Base-by-base conservation (phyloP, 2,113 vertebrate genomes). In the Cheilinus undulatus region DNA sequence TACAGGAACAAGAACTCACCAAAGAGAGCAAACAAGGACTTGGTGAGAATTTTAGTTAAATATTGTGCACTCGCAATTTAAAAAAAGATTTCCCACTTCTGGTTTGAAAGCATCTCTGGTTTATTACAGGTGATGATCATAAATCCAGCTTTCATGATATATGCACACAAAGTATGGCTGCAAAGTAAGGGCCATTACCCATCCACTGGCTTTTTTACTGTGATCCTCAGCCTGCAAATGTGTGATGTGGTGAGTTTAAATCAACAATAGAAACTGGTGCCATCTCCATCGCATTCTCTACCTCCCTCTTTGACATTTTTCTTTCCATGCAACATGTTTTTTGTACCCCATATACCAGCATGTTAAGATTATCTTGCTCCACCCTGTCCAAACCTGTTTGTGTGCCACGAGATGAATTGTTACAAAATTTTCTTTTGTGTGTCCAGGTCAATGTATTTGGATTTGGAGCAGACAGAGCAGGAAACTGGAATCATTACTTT, bases 151-250 rank as follows among this genome's bases (percentile, higher is more conserved):
- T 85, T 88, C 15, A 83, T 88, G 49, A 76, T 46, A 63, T 82
- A 82, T 7, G 4, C 72, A 19, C 61, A 86, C 36, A 15, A 79
- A 19, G 50, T 0, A 0, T 86, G 83, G 80, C 46, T 84, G 26
- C 1, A 11, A 5, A 46, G 49, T n/a, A 26, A 53, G 7, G 83
- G 75, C 2, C 0, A 5, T 3, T 76, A 83, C 68, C 53, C 58
- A n/a, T 88, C 86, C 30, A 83, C 84, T 40, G 83, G 84, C n/a
- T 81, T 86, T 6, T 28, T 87, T 45, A 42, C 68, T 15, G 19
- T 86, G 28, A 36, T 62, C 12, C 5, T 86, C 11, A 73, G 65
- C 24, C 20, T 86, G 51, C 67, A 67, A 9, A 72, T 88, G 14
- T 88, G 84, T 60, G 86, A 88, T 24, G 53, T 84, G 78, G 84